These are phyloP conservation scores for Aotus griseimembra DNA, from an alignment of 2,797 vertebrate species.

Conservation along the genomic window DNA sequence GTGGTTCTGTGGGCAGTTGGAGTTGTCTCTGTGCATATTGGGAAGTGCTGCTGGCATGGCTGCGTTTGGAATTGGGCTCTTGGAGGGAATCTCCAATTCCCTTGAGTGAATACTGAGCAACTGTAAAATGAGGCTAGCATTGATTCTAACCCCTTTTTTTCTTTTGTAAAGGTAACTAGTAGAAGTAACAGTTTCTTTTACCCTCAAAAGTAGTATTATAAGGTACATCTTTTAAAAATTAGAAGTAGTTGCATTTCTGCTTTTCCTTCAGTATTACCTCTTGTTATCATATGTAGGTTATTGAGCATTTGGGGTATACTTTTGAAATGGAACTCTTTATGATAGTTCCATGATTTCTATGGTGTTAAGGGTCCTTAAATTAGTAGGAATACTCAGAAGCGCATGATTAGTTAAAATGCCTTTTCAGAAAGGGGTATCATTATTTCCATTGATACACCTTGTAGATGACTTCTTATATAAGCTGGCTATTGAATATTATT, in stretches of 20 bases:
- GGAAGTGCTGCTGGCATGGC: background rate
- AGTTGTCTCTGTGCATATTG: background rate
- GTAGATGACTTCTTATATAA: background rate
- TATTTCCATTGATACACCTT: background rate
- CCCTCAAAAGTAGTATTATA: background rate
- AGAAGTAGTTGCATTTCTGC: background rate
- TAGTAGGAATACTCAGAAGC: background rate
- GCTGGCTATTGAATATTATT: background rate
- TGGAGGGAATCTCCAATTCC: background rate
- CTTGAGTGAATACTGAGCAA: background rate
- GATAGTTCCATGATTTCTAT: background rate
- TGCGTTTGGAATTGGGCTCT: background rate
- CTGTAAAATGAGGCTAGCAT: background rate
- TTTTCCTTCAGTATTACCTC: background rate
- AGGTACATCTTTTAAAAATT: background rate
- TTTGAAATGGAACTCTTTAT: background rate
- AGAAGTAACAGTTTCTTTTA: background rate
- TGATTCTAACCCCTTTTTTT: background rate
- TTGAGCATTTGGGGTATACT: background rate
- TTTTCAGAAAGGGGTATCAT: background rate
- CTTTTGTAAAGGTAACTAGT: background rate
- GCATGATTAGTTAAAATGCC: background rate
- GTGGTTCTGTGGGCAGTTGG: background rate
- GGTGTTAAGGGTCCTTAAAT: background rate
- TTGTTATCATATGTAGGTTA: background rate